Base-by-base conservation (phyloP, 2,797 vertebrate genomes). In the Adrianichthys oophorus region DNA sequence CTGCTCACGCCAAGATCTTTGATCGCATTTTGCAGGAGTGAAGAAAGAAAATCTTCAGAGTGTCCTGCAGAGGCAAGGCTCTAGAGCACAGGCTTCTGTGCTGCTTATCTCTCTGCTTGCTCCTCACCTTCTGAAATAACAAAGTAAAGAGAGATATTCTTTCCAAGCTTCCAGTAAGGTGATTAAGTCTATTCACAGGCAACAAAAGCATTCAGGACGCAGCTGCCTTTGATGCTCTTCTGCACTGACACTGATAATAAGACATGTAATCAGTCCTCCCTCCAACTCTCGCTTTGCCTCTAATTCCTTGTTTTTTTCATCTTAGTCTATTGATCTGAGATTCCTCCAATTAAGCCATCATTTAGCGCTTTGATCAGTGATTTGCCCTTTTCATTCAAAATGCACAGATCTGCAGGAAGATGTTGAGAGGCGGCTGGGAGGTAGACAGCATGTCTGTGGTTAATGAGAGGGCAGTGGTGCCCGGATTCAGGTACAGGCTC, bases 381-480 rank as follows among this genome's bases (percentile, higher is more conserved):
- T 52, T 68, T 15, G 1, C 16, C 17, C 46, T 48, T 70, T 37
- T 75, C 59, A 78, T 79, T 80, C 18, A 82, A 72, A 70, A 53
- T 43, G 61, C 74, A 70, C 51, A 40, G 68, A 68, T 70, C 62
- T 74, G 67, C 68, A 3, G 0, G 29, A 42, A 51, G 48, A 58
- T 59, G 48, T 79, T 48, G 52, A 59, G 59, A 62, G 41, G 45
- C 4, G 32, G 65, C 24, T 45, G 32, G 56, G 45, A 60, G 44
- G 56, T 43, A 76, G 72, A 71, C 75, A 62, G 56, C 12, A 2
- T 54, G 82, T 81, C 73, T 75, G 37, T 62, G 56, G 56, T 74
- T 87, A 84, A 87, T 88, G 77, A 88, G 59, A 88, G 72, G 74
- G 77, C 57, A 80, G 50, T 51, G 2, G 40, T 58, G 59, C 59